These are phyloP conservation scores for Tetranychus piercei DNA, from an alignment of 2,888 invertebrate species.

Conservation along the genomic window DNA sequence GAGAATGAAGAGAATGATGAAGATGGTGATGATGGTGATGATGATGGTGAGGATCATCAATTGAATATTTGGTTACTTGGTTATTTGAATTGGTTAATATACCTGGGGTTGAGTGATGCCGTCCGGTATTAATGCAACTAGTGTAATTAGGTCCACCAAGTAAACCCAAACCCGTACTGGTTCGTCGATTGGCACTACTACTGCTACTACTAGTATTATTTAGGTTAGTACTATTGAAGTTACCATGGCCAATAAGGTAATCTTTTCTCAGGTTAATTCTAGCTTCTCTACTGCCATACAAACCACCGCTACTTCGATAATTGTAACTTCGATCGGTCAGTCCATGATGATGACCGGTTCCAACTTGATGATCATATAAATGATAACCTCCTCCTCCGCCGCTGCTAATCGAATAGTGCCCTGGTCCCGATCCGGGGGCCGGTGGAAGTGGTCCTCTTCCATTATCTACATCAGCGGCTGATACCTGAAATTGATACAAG, in stretches of 20 bases:
- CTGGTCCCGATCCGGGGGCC: not conserved
- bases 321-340: conserved; percentile 4
- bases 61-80: not conserved
- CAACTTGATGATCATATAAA: conserved; percentile 6
- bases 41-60: not conserved
- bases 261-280: not conserved
- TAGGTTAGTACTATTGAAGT: not conserved
- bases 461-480: conserved; percentile 12
- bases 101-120: conserved; percentile 3
- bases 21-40: not conserved
- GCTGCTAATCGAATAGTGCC: not conserved
- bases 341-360: conserved; percentile 4
- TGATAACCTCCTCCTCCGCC: conserved; percentile 11
- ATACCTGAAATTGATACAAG: not conserved
- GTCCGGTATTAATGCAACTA: conserved; percentile 2
- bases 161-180: conserved; percentile 7
- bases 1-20: not conserved
- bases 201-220: not conserved
- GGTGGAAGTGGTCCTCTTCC: conserved; percentile 9
- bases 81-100: not conserved
- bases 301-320: conserved; percentile 8
- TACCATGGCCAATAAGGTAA: not conserved
- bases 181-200: conserved; percentile 5
- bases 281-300: not conserved
- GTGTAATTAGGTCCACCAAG: conserved; percentile 5